Conservation (phyloP, 2,797 vertebrate species). For the Parauchenoglanis ngamensis region DNA sequence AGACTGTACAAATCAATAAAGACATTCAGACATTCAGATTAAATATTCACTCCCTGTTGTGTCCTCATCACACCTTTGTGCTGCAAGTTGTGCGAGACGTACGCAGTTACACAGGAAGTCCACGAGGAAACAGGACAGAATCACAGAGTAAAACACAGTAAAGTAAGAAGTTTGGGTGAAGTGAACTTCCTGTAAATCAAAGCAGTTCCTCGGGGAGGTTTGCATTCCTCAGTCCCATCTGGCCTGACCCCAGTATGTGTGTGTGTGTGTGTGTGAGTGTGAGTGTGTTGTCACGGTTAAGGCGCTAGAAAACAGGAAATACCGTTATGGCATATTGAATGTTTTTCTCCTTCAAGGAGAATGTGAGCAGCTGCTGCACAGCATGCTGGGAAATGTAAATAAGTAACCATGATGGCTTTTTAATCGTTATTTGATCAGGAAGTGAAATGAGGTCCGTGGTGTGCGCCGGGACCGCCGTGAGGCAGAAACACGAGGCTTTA, state of each 20-base stretch:
- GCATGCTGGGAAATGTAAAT: constrained; percentile 51
- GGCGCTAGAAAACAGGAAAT: constrained; percentile 55
- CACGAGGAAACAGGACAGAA: background rate
- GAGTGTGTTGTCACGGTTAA: constrained; percentile 24
- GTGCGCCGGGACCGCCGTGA: constrained; percentile 44
- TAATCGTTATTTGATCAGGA: constrained; percentile 58
- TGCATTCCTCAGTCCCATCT: constrained; percentile 41
- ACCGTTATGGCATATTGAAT: constrained; percentile 34
- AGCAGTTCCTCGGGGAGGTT: constrained; percentile 27
- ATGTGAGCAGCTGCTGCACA: constrained; percentile 49
- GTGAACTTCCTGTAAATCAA: constrained; percentile 36
- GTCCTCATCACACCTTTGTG: background rate
- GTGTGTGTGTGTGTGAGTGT: constrained; percentile 44
- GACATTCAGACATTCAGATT: background rate
- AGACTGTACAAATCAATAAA: background rate
- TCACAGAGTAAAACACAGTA: background rate
- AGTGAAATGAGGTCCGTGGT: constrained; percentile 43
- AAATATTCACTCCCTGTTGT: background rate
- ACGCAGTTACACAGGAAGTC: background rate
- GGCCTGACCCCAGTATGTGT: constrained; percentile 26
- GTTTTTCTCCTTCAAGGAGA: constrained; percentile 38
- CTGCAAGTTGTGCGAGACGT: background rate
- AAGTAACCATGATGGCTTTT: constrained; percentile 58
- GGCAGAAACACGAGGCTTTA: constrained; percentile 30
- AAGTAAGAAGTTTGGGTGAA: background rate